Evolutionary conservation across 2,113 vertebrate genomes (phyloP).

Genomic region (Gallinago paraguaiae): DNA sequence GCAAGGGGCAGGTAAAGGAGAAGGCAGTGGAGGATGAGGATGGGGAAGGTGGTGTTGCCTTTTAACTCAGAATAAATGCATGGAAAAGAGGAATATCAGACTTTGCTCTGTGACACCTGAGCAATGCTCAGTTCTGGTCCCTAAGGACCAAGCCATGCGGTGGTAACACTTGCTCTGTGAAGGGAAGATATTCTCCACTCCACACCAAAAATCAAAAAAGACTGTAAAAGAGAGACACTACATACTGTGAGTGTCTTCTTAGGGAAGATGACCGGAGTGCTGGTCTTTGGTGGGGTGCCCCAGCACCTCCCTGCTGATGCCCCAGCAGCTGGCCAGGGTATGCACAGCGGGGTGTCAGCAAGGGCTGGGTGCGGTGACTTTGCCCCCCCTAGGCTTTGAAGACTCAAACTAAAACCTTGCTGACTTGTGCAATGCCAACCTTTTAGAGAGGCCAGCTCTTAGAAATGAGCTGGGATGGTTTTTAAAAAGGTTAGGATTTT

Average conservation of each 20-base stretch:
- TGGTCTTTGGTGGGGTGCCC: fast-evolving
- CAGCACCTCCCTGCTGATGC: background rate
- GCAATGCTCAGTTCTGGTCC: background rate
- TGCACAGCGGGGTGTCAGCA: background rate
- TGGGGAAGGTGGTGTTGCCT: background rate
- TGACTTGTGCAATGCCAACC: background rate
- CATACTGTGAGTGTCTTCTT: background rate
- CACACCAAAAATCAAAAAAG: background rate
- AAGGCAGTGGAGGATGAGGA: background rate
- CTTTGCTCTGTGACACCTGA: background rate
- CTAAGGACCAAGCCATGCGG: background rate
- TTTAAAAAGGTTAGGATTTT: background rate
- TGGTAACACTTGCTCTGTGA: background rate
- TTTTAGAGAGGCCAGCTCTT: background rate
- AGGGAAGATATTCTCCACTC: background rate
- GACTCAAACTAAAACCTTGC: background rate
- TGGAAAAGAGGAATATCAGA: background rate
- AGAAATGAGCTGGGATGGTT: background rate
- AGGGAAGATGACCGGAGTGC: background rate
- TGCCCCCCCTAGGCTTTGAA: background rate
- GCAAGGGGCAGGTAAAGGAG: background rate
- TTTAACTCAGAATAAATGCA: background rate
- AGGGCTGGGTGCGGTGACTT: background rate
- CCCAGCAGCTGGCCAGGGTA: background rate
- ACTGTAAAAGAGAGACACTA: background rate